Base-by-base conservation (phyloP, 2,113 vertebrate species). In the Callipepla squamata region DNA sequence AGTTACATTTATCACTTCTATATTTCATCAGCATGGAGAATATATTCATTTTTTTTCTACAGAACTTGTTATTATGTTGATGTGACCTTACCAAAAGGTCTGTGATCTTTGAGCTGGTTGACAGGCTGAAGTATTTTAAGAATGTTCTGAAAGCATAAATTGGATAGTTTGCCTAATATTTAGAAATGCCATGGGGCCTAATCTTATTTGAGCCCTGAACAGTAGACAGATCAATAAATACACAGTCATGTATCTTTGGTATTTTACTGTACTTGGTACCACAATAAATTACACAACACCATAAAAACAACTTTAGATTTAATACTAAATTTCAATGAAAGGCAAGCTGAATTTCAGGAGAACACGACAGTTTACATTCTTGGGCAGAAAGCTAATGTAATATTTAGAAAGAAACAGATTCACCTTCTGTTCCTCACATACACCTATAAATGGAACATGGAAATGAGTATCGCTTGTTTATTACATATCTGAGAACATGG, bases 151-250 rank as follows among this genome's bases (percentile, higher is more conserved):
- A 89, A 82, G 38, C 62, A 79, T 87, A 55, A 87, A 95, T 92
- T 87, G 66, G 81, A 96, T 94, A 67, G 68, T 80, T 92, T 94
- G 32, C 55, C 75, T 87, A 87, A 67, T 85, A 63, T 80, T 87
- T 74, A 85, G 81, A 94, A 96, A 94, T 93, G 78, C 38, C 92
- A 95, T 42, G 32, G 47, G 50, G 51, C 15, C 63, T 93, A 96
- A 96, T 93, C 84, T 55, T 89, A 73, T 95, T 87, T 94, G 36
- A 87, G 44, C 89, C 28, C 55, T 59, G 67, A 93, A 63, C 25
- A 34, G 74, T 47, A 91, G 91, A 91, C 87, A 89, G 70, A 89
- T 95, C 87, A 91, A 95, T 96, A 94, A 90, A 92, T 70, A 89
- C 45, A 66, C 18, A 58, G 70, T 69, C 89, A 89, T 4, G 25